Evolutionary conservation across 2,797 vertebrate species (phyloP), one percentile per base, ranked within the genome.

Genomic region (Acanthurus tractus): DNA sequence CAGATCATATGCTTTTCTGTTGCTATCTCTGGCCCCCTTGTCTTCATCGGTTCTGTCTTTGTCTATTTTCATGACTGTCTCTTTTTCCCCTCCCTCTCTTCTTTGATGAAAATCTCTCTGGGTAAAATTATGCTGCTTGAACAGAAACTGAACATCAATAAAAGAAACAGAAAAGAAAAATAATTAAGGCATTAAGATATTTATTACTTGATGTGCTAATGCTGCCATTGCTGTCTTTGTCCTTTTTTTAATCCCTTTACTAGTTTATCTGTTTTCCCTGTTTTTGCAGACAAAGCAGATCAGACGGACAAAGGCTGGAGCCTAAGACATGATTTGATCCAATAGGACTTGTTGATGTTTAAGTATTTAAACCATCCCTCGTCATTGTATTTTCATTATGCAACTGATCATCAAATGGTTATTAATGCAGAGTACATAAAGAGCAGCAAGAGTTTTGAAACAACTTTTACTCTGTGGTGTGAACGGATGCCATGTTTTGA

Each of bases 1-100:
- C 72, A 78, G 58, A 76, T 83, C 68, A 70, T 34, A n/a, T 36
- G 40, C 65, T 77, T 85, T 55, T 83, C 68, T 77, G 17, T 61
- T 76, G 53, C 53, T 69, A 65, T 63, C 68, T 79, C 62, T 65
- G 42, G 59, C 59, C 74, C 57, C 65, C 56, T 63, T 49, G 44
- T 36, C 55, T 79, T 59, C 22, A 15, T 84, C 46, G 79, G n/a
- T 66, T 61, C 23, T 62, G 40, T 69, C 64, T 56, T 25, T 68
- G 50, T 40, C 36, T 61, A 49, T 53, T 82, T 69, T 22, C 22
- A 20, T 67, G 25, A 46, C 52, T 59, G 42, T 42, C 59, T 74
- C n/a, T n/a, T 49, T 65, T 40, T 59, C 29, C 14, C n/a, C 46
- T 55, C 64, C 18, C 11, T 65, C n/a, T 48, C 22, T 20, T 73